Base-by-base conservation (phyloP, 64 coral and sea anemone species). In the Actinia equina region DNA sequence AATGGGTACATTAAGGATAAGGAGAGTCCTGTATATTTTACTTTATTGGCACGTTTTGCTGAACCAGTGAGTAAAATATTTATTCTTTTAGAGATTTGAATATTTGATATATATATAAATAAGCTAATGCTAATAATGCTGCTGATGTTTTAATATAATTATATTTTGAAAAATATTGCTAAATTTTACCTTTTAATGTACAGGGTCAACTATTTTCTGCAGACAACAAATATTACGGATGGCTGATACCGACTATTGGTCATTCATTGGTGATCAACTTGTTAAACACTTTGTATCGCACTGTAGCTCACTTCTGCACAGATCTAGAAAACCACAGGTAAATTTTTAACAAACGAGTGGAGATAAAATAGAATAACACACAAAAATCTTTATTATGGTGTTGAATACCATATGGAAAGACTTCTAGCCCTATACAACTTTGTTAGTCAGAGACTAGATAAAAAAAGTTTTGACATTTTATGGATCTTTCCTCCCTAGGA, bases 1-100 rank as follows among this genome's bases (percentile, higher is more conserved):
- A 99, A 99, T 91, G 97, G 97, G 20, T 99, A 99, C 83, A 99
- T 99, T 53, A 99, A 93, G n/a, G 97, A 99, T 77, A 99, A 99
- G 77, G 91, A 95, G 55, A 99, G 97, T 52, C 97, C 97, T 45
- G 93, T 99, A 5, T 99, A 99, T 54, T 49, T 99, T 83, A 49
- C 93, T 30, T 45, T 88, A 17, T 92, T 99, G 57, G 86, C 97
- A 41, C 89, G 92, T 69, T 99, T 93, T 93, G 93, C 97, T 63
- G 90, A 99, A 83, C 97, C 97, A 25, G 97, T 99, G 85, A 88
- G 91, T 91, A 57, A 57, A 2, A 14, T 57, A 14, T 12, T 0
- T 57, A 12, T 12, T 57, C 2, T 57, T 57, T 57, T 13, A 11
- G 55, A 57, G 55, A 57, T 57, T 57, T 2, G 55, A 57, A 37